These are phyloP conservation scores for Dinothrombium tinctorium DNA, from an alignment of 1,140 invertebrate genomes.

Conservation along the genomic window DNA sequence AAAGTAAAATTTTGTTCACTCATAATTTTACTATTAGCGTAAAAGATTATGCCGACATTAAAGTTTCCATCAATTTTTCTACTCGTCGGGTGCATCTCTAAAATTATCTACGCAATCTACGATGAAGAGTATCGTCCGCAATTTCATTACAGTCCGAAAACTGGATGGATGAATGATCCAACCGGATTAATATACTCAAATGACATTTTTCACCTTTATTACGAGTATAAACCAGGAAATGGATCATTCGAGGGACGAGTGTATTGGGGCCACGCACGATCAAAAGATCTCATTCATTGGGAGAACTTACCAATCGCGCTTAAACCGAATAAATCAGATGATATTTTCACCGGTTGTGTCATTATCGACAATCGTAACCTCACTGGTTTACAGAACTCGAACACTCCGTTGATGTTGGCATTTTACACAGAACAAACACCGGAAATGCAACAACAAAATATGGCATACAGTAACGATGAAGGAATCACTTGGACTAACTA, in stretches of 20 bases:
- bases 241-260: background rate
- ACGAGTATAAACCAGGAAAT: constrained; percentile 4
- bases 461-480: background rate
- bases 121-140: no score
- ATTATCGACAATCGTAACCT: constrained; percentile 3
- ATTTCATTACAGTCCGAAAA: no score
- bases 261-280: constrained; percentile 7
- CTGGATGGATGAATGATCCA: constrained; percentile 8
- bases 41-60: no score
- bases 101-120: no score
- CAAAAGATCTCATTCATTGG: constrained; percentile 7
- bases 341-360: constrained; percentile 5
- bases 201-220: constrained; percentile 6
- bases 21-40: no score
- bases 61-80: no score
- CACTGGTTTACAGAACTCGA: constrained; percentile 7
- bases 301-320: constrained; percentile 1
- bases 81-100: no score
- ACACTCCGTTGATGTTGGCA: no score
- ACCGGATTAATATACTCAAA: constrained; percentile 2
- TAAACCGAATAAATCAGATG: background rate
- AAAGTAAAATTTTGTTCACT: no score
- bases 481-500: background rate
- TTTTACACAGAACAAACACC: no score
- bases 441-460: background rate